Base-by-base conservation (phyloP, 2,797 vertebrate species). In the Spondyliosoma cantharus region DNA sequence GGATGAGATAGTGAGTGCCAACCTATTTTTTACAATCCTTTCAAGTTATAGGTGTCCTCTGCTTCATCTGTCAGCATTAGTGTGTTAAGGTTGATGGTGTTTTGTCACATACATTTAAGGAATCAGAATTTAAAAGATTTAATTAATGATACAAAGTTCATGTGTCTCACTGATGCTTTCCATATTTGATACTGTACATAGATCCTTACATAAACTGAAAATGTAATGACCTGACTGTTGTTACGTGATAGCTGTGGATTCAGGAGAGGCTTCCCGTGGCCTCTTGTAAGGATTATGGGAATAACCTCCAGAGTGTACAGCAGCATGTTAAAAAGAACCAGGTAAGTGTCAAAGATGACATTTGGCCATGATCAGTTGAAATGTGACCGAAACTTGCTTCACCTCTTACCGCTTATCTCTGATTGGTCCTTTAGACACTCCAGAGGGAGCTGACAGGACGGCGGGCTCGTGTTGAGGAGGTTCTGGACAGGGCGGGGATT, bases 361-460 rank as follows among this genome's bases (percentile, higher is more conserved):
- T 71, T 49, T 57, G 42, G 14, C 3, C 17, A 32, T 37, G 17
- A 15, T 76, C 57, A 64, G 29, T 54, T 73, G 59, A 57, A 54
- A 70, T 17, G 19, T 50, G 54, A 37, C 50, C 14, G n/a, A 16
- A n/a, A 22, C 24, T 1, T 9, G 49, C 61, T 60, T 60, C 25
- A 62, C 48, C 37, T 37, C 37, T 37, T 37, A 29, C 20, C 59
- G 45, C 56, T 54, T 9, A 24, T 25, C 27, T 89, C 46, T 53
- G 24, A 54, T 74, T 80, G 80, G 24, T 81, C 64, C 68, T 66
- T 0, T 87, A 98, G 97, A 97, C 96, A 0, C 93, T 98, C 71
- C 96, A 97, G 91, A 97, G 97, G 91, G 97, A 99, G 88, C 94
- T 98, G 60, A 95, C 96, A 17, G 96, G 96, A n/a, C 96, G 97